phyloP scores from a whole-genome alignment of 2,888 invertebrate genomes.

The Lamellibrachia satsuma region DNA sequence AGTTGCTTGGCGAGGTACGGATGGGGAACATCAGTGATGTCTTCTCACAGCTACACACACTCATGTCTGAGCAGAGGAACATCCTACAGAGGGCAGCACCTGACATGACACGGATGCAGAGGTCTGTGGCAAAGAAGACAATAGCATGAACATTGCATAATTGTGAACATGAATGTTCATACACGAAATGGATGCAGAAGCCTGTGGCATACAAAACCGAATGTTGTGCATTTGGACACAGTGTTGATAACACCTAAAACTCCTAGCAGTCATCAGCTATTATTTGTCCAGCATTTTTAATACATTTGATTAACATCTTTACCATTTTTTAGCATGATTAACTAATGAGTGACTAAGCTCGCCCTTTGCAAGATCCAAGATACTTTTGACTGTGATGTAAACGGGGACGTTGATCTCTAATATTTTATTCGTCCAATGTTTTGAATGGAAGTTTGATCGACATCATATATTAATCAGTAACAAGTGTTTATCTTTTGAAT shows the following conservation, averaged over 20 bases:
- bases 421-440: background rate
- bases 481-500: no score
- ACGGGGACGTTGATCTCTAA: background rate
- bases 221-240: no score
- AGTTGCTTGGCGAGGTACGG: background rate
- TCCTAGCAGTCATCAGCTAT: no score
- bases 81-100: background rate
- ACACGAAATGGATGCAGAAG: background rate
- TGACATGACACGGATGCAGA: background rate
- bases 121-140: background rate
- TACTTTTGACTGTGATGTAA: background rate
- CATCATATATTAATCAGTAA: background rate
- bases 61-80: background rate
- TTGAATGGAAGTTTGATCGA: background rate
- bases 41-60: background rate
- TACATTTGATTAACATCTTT: no score
- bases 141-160: background rate
- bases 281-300: no score
- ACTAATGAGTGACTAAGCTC: no score
- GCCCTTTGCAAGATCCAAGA: background rate
- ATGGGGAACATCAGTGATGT: background rate
- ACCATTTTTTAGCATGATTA: no score
- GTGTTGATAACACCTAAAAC: no score
- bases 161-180: background rate
- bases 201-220: no score